A percentile compares a stretch with the other conserved stretches of the same genome.
phyloP scores from a whole-genome alignment of 2,113 vertebrate genomes.

The Misgurnus mizolepis region DNA sequence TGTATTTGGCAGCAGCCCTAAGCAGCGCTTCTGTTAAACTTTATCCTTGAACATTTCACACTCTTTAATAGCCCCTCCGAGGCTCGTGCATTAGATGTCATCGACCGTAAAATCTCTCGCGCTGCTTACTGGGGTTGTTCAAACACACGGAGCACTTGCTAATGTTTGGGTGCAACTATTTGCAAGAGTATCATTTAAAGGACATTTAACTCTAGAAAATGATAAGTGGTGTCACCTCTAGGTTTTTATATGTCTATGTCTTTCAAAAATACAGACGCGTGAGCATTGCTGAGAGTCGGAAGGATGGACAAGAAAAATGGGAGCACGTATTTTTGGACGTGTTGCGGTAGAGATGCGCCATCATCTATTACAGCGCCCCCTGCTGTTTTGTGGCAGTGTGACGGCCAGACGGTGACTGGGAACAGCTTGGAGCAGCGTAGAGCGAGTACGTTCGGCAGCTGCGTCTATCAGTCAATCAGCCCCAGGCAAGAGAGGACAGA shows the following conservation, averaged over 20 bases:
- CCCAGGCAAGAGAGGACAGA: slow-evolving; percentile 22
- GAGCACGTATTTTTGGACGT: slow-evolving; percentile 49
- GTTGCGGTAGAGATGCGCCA: slow-evolving; percentile 45
- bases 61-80: slow-evolving; percentile 7
- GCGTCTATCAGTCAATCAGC: slow-evolving; percentile 53
- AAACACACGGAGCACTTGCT: slow-evolving; percentile 24
- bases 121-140: slow-evolving; percentile 17
- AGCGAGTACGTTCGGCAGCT: slow-evolving; percentile 41
- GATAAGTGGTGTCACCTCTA: not conserved
- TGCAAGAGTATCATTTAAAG: not conserved
- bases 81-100: slow-evolving; percentile 11
- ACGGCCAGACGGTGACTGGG: slow-evolving; percentile 41
- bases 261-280: not conserved
- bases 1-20: slow-evolving; percentile 21
- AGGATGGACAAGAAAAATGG: not conserved
- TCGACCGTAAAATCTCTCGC: slow-evolving; percentile 7
- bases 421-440: slow-evolving; percentile 56
- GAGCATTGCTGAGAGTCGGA: not conserved
- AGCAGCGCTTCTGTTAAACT: not conserved
- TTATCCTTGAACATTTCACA: slow-evolving; percentile 16
- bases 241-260: not conserved
- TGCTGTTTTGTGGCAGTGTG: slow-evolving; percentile 38
- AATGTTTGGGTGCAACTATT: slow-evolving; percentile 18
- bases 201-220: too few species aligned
- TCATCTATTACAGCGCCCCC: slow-evolving; percentile 60